Percentiles rank a stretch among this genome's conserved stretches.
These are phyloP conservation scores for Pachliopta kotzebuea DNA, from an alignment of 2,888 invertebrate species.

Conservation along the genomic window DNA sequence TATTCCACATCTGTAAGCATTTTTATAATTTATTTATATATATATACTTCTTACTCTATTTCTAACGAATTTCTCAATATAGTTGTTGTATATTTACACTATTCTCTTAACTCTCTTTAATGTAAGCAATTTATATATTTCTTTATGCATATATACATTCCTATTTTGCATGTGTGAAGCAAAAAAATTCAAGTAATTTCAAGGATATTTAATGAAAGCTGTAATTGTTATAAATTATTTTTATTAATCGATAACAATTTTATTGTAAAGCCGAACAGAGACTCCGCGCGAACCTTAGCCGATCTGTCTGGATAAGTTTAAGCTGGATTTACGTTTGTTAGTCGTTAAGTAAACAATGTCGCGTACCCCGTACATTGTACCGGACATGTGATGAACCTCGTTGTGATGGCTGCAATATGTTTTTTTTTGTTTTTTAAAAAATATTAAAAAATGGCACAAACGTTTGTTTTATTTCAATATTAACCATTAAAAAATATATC, in stretches of 20 bases:
- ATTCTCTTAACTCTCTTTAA: neutral
- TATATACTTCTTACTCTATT: neutral
- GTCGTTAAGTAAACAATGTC: constrained; percentile 14
- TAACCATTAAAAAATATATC: no score
- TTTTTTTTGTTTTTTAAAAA: constrained; percentile 50
- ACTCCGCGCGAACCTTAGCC: neutral
- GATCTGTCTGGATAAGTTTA: neutral
- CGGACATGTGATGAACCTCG: constrained; percentile 38
- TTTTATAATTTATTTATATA: constrained; percentile 1
- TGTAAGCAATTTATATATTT: constrained; percentile 2
- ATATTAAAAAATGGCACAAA: constrained; percentile 71
- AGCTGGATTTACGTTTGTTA: constrained; percentile 22
- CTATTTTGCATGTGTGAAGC: constrained; percentile 1
- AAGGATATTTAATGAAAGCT: no score
- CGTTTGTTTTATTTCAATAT: neutral
- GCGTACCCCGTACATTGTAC: constrained; percentile 12
- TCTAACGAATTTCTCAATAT: neutral
- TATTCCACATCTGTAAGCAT: neutral
- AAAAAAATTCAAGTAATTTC: neutral
- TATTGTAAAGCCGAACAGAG: no score
- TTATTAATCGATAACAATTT: no score
- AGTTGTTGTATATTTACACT: constrained; percentile 1
- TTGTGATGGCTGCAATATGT: constrained; percentile 58
- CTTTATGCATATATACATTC: constrained; percentile 15
- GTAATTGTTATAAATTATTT: no score